Evolutionary conservation across 2,888 invertebrate species (phyloP), one percentile per base, ranked within the genome.

Genomic region (Yponomeuta cagnagella): DNA sequence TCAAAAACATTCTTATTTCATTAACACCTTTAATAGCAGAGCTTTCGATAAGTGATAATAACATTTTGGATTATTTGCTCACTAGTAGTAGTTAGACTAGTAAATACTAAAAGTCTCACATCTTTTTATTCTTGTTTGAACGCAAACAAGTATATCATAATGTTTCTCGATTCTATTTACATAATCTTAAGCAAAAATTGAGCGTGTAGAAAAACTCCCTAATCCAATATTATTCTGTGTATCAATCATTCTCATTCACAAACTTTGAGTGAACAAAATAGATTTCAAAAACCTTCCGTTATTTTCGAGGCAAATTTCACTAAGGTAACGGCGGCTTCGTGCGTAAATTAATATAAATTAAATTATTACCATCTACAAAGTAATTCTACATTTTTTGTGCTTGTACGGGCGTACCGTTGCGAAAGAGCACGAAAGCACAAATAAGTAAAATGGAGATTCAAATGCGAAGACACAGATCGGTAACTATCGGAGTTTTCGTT

Each of bases 391-490:
- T 15, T 58, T 58, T 58, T 58, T 5, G 12, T 58, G 52, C 52
- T 15, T 58, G 15, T 15, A 15, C 5, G 15, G 1, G 3, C 12
- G 2, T 58, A 3, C 33, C 52, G 52, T 58, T 58, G 52, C 5
- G 52, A 58, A 58, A 58, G 15, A 58, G 15, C 15, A 12, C 52
- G 52, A 58, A 12, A 43, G 68, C 71, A 71, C 63, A 43, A 65
- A 12, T 43, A 15, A 43, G 43, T 43, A 10, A 72, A 71, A 74
- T 73, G 74, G 73, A 72, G 48, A 73, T 83, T 69, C 85, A 85
- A 73, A 76, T 78, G 70, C 82, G 89, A 73, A 85, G 86, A 76
- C 84, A 82, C 72, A 80, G 86, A 77, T 75, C 79, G 77, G 91
- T 91, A 79, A 63, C 48, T 48, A 69, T 67, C 10, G 2, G 52